Percentiles rank a stretch among this genome's conserved stretches.
Evolutionary conservation across 2,113 vertebrate genomes (phyloP).

Genomic region (Ramphastos sulfuratus): DNA sequence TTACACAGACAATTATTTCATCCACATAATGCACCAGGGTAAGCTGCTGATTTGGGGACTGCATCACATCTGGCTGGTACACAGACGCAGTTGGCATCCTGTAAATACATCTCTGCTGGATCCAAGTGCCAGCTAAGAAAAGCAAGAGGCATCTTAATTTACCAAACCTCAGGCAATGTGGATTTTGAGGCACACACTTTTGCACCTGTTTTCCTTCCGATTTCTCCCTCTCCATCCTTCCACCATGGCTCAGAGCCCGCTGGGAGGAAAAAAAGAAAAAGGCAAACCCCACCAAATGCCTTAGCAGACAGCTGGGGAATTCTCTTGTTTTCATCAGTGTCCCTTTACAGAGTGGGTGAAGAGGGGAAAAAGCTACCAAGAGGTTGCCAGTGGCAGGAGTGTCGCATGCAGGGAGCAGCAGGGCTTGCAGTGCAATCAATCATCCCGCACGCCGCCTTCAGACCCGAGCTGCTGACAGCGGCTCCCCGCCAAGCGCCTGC

Average conservation of each 20-base stretch:
- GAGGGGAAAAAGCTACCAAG: not conserved
- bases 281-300: not conserved
- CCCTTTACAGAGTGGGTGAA: not conserved
- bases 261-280: not conserved
- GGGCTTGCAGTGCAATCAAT: slow-evolving; percentile 67
- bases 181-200: not conserved
- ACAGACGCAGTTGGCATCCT: not conserved
- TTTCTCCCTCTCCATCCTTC: not conserved
- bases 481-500: not conserved
- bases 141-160: slow-evolving; percentile 5
- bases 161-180: not conserved
- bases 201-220: not conserved
- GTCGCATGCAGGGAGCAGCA: slow-evolving; percentile 9
- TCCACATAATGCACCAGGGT: not conserved
- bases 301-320: not conserved
- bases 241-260: not conserved
- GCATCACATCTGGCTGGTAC: slow-evolving; percentile 17
- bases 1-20: not conserved
- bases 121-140: not conserved
- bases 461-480: not conserved
- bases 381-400: not conserved
- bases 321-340: not conserved
- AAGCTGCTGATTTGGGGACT: slow-evolving; percentile 11
- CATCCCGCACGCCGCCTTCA: not conserved
- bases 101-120: slow-evolving; percentile 6